Evolutionary conservation across 2,797 vertebrate genomes (phyloP), one percentile per base, ranked within the genome.

Genomic region (Fundulus diaphanus): DNA sequence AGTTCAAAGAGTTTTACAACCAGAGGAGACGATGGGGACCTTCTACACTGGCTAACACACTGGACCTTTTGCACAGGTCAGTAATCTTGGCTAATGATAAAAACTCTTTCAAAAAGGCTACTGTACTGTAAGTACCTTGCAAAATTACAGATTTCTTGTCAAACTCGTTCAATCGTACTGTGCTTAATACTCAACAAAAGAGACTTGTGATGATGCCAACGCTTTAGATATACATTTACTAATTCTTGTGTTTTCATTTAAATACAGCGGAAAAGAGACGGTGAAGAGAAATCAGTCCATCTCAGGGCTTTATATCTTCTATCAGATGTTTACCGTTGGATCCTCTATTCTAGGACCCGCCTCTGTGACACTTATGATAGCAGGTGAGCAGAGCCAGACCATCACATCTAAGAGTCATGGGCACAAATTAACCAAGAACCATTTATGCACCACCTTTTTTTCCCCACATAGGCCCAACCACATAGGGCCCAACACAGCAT

Each of bases 1-100:
- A 96, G 85, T 96, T 96, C 80, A 93, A 95, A 61, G 96, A 96
- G 92, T 96, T 96, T 85, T 96, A 96, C 85, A 96, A 96, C 87
- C 96, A 96, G 86, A 93, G 96, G 61, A 94, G 95, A 59, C 92
- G 96, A 78, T 96, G 96, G 96, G 95, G 95, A 29, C 96, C 96
- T 4, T 96, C 96, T 2, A 96, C 96, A 1, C 87, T 96, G 77
- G 96, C 95, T 37, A 96, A 96, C 73, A 96, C 95, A 1, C 87
- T 96, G 54, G 95, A 96, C 61, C 93, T 96, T 46, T 89, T 96
- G 73, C 88, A 94, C 81, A 95, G 92, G 92, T 87, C 15, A 66
- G 29, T 76, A 44, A 44, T 49, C 1, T 61, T 52, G 49, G 40
- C 22, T 59, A 72, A 24, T 35, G 31, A 16, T 35, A 59, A 54